phyloP scores from a whole-genome alignment of 2,888 invertebrate genomes.

The Trissoscelio sp. region DNA sequence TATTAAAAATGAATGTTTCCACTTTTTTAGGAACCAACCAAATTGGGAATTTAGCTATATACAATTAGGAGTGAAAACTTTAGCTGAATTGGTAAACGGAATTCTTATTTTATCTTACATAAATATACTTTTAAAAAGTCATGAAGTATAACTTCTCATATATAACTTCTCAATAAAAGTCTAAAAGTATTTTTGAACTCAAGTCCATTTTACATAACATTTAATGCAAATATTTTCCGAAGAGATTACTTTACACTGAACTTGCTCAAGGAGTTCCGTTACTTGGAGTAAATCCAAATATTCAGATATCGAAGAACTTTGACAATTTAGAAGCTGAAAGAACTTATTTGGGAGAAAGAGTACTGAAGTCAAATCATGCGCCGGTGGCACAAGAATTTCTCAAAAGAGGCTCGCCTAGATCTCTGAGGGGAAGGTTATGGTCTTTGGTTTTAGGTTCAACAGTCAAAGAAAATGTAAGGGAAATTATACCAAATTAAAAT shows the following conservation, averaged over 20 bases:
- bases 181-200: no score
- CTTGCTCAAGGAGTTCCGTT: constrained; percentile 91
- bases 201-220: neutral
- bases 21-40: constrained; percentile 88
- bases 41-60: constrained; percentile 95
- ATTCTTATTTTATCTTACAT: neutral
- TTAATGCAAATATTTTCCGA: neutral
- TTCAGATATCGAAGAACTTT: constrained; percentile 85
- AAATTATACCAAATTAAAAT: neutral
- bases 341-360: constrained; percentile 90
- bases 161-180: neutral
- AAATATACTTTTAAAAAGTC: neutral
- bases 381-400: constrained; percentile 95
- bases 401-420: constrained; percentile 92
- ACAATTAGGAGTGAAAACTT: constrained; percentile 92
- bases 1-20: no score
- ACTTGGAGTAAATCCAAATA: constrained; percentile 88
- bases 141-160: no score
- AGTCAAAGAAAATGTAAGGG: constrained; percentile 87
- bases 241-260: constrained; percentile 90
- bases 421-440: constrained; percentile 94
- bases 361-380: constrained; percentile 91
- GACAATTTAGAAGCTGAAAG: constrained; percentile 88
- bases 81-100: constrained; percentile 89
- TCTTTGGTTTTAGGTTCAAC: constrained; percentile 93